Base-by-base conservation (phyloP, 2,113 vertebrate genomes). In the Rhinopithecus roxellana region DNA sequence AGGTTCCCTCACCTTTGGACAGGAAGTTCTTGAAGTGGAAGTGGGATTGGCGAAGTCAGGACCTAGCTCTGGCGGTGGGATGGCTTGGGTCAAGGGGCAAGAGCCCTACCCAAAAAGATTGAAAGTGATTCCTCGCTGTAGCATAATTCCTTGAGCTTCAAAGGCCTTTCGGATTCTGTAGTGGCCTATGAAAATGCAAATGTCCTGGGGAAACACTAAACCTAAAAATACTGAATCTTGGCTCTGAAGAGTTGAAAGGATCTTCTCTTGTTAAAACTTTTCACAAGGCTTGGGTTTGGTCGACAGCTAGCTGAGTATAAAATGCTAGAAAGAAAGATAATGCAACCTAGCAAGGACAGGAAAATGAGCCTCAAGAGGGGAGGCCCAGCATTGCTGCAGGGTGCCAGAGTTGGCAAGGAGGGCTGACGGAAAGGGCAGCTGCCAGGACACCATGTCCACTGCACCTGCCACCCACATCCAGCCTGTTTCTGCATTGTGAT, bases 151-250 rank as follows among this genome's bases (percentile, higher is more conserved):
- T 23, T 27, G 61, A 20, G 30, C 50, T 82, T 61, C 52, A 38
- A 70, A 74, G n/a, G 6, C 40, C 61, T 25, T 85, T 48, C 13
- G 55, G 64, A 69, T 89, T 80, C 45, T 75, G 1, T 9, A 57
- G 22, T 64, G 87, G 84, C 55, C 38, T 67, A 6, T 80, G 89
- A 61, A 88, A 83, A 61, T 94, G 69, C 82, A 91, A 23, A 30
- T 40, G 75, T 72, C 64, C 32, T 25, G 55, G 35, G 85, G 80
- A 72, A 43, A 79, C 18, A 22, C n/a, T 80, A 74, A 80, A 45
- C 35, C 30, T 43, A 35, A 82, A 64, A 72, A 72, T 35, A 81
- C 32, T 30, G 55, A 74, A 43, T 72, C n/a, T 79, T 50, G 48
- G 38, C 86, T 90, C 81, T 45, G 70, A 74, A 75, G 27, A 69